Evolutionary conservation across 2,797 vertebrate species (phyloP), one percentile per base, ranked within the genome.

Genomic region (Allobates femoralis): DNA sequence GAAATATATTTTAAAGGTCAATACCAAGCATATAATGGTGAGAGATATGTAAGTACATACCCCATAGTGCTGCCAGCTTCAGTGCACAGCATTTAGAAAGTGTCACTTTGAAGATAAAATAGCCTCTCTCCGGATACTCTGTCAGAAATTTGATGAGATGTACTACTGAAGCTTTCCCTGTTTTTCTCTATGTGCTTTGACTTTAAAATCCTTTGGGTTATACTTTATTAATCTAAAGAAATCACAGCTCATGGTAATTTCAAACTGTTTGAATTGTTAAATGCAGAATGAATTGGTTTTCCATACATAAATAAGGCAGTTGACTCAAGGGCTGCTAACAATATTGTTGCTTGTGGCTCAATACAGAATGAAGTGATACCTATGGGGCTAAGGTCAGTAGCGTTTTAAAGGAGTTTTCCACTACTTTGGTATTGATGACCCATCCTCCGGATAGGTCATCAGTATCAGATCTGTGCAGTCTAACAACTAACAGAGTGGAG

Each of bases 171-270:
- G 60, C 79, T 90, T 90, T 89, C 89, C 89, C 89, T 92, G 32
- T 87, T 90, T 90, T 88, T 88, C 90, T 85, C 87, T 84, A 82
- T 92, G 82, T 90, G 82, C 85, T 90, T 91, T 91, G 85, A 90
- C 89, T 92, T 90, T 84, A 34, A 58, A 90, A 71, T 92, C 91
- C 89, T 94, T 90, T 91, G 88, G 89, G 91, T 92, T 91, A 92
- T 91, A 92, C 91, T 92, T 93, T 92, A 91, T 92, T 93, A 93
- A 91, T 92, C 90, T 92, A 89, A 91, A 92, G 90, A 90, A 93
- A 92, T 91, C 87, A 90, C 84, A 92, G 90, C 87, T 94, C 92
- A 88, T 94, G 91, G 90, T 88, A 91, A 77, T 90, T 92, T 89
- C 77, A 88, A 75, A 73, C 77, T 90, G 53, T 91, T 92, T 91